These are phyloP conservation scores for Solea senegalensis DNA, from an alignment of 2,113 vertebrate species.

Conservation along the genomic window DNA sequence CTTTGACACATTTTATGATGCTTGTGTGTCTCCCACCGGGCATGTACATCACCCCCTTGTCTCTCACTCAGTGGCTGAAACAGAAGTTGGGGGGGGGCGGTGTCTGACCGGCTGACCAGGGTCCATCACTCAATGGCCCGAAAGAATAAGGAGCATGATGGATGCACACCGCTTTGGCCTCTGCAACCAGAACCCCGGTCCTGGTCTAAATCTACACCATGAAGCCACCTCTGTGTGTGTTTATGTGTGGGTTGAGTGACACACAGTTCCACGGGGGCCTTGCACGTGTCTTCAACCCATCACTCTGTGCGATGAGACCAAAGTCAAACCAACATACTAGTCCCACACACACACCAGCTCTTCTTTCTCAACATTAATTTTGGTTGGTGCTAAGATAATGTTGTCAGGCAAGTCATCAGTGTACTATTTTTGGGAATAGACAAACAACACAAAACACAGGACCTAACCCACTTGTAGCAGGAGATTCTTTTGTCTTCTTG, in stretches of 20 bases:
- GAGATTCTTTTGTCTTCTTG: too few relatives aligned
- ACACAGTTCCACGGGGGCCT: slow-evolving; percentile 4
- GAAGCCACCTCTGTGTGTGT: slow-evolving; percentile 6
- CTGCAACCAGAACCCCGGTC: slow-evolving; percentile 64
- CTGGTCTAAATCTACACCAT: slow-evolving; percentile 51
- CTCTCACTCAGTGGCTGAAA: slow-evolving; percentile 64
- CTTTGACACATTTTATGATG: slow-evolving; percentile 57
- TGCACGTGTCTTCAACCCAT: slow-evolving; percentile 44
- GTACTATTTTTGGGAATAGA: background rate
- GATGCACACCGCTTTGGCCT: slow-evolving; percentile 48
- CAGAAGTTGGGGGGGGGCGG: slow-evolving; percentile 41
- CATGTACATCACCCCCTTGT: slow-evolving; percentile 57
- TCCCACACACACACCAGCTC: slow-evolving; percentile 10
- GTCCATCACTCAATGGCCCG: slow-evolving; percentile 66
- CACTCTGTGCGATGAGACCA: slow-evolving; percentile 48
- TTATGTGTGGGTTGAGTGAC: slow-evolving; percentile 30
- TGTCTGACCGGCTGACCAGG: slow-evolving; percentile 48
- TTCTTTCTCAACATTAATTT: slow-evolving; percentile 30
- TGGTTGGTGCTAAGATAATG: background rate
- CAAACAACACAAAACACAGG: background rate
- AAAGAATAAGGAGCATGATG: slow-evolving; percentile 65
- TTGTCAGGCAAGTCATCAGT: slow-evolving; percentile 12
- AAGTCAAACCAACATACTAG: slow-evolving; percentile 21
- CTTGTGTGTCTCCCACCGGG: slow-evolving; percentile 42
- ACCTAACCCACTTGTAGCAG: background rate